phyloP scores from a whole-genome alignment of 2,797 vertebrate species.

The Pyrrhura leucotis region DNA sequence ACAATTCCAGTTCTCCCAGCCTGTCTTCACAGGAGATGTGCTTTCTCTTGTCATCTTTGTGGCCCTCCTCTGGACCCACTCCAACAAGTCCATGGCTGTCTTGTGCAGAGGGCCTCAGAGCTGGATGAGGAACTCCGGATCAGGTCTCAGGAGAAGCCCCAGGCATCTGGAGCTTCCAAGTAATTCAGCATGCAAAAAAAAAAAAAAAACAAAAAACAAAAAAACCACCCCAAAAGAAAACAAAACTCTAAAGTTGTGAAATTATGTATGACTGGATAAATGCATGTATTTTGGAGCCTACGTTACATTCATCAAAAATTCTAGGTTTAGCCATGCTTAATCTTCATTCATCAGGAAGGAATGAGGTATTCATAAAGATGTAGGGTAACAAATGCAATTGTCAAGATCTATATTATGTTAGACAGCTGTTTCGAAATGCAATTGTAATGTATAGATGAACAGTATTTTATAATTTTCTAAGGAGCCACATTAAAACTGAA shows the following conservation, averaged over 20 bases:
- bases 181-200: background rate
- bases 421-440: background rate
- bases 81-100: background rate
- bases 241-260: background rate
- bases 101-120: background rate
- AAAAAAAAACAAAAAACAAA: no score
- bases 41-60: background rate
- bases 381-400: background rate
- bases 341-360: background rate
- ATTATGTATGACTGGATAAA: background rate
- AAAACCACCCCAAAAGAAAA: background rate
- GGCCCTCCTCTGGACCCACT: background rate
- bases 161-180: background rate
- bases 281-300: background rate
- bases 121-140: accelerated
- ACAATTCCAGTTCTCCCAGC: background rate
- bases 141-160: background rate
- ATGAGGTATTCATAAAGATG: background rate
- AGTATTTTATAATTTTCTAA: background rate
- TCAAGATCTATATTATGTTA: background rate
- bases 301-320: background rate
- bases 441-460: background rate
- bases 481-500: background rate
- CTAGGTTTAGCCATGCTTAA: background rate
- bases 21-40: background rate